phyloP scores from a whole-genome alignment of 1,140 invertebrate species.

The Homarus americanus region DNA sequence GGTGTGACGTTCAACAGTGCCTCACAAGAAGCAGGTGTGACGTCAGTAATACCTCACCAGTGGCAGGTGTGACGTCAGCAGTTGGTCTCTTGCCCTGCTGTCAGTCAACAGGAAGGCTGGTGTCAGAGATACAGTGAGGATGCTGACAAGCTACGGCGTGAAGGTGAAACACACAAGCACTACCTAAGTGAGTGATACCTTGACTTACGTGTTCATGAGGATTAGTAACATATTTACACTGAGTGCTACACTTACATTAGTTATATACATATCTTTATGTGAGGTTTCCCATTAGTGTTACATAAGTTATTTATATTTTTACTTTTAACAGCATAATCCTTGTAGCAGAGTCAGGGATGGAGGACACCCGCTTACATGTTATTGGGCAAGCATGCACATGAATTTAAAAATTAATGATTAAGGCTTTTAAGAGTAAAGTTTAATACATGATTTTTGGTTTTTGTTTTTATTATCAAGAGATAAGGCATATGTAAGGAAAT shows the following conservation, averaged over 20 bases:
- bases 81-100: neutral
- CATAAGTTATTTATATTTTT: neutral
- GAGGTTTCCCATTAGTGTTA: no score
- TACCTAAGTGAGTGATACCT: neutral
- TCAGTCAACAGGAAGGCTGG: neutral
- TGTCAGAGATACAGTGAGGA: neutral
- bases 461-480: neutral
- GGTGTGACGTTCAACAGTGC: neutral
- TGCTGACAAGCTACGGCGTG: neutral
- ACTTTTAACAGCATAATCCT: neutral
- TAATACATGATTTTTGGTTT: neutral
- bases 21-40: neutral
- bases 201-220: no score
- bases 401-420: neutral
- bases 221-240: no score
- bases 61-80: neutral
- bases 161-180: neutral
- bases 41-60: neutral
- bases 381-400: conserved; percentile 42
- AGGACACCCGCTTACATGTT: conserved; percentile 4
- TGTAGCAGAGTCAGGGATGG: conserved; percentile 5
- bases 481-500: neutral
- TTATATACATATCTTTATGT: no score
- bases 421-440: neutral
- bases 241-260: no score